Conservation (phyloP, 2,113 vertebrate genomes). For the Heterochromis multidens region DNA sequence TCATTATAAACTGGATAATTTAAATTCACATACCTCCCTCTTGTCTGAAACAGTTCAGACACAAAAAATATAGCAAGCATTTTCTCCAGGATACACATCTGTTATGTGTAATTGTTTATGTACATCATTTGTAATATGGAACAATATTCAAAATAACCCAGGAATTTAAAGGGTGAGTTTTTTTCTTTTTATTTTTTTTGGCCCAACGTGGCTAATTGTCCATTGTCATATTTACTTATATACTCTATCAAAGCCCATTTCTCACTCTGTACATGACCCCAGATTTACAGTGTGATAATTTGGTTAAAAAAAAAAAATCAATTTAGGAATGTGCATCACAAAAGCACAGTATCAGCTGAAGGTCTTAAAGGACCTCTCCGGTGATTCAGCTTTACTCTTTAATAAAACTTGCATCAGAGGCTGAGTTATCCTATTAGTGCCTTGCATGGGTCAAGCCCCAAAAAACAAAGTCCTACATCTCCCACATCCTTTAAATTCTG, state of each 20-base stretch:
- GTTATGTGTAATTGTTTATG: constrained; percentile 7
- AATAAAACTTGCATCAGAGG: neutral
- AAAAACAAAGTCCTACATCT: neutral
- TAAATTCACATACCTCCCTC: neutral
- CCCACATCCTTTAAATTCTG: neutral
- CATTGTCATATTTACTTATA: neutral
- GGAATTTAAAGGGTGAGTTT: neutral
- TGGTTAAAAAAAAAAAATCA: neutral
- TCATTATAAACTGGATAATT: neutral
- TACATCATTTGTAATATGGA: constrained; percentile 8
- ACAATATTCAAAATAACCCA: neutral
- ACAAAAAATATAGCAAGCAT: neutral
- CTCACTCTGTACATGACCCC: neutral
- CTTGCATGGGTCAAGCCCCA: neutral
- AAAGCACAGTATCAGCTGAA: neutral
- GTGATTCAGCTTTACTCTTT: neutral
- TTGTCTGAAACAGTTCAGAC: neutral
- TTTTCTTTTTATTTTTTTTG: neutral
- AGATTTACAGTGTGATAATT: constrained; percentile 7
- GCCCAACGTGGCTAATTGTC: neutral
- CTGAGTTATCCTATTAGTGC: neutral
- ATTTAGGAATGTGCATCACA: neutral
- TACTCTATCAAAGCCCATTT: neutral
- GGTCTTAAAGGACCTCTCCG: neutral
- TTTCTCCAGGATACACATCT: constrained; percentile 15